phyloP scores from a whole-genome alignment of 2,113 vertebrate species.

The Larimichthys crocea region DNA sequence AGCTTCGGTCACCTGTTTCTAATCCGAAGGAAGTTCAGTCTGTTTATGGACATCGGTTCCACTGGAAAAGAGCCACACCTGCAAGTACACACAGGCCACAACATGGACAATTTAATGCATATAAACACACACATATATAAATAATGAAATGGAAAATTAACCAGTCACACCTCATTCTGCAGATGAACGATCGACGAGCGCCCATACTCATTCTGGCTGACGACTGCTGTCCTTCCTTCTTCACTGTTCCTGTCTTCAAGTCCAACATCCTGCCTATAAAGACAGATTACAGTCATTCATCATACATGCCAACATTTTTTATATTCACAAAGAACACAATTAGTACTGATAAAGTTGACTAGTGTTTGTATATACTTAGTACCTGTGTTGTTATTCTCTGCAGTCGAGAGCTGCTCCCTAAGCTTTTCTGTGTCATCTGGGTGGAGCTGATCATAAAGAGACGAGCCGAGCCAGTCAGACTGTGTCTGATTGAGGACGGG shows the following conservation, averaged over 20 bases:
- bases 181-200: constrained; percentile 96
- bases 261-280: constrained; percentile 94
- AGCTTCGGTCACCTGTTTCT: constrained; percentile 88
- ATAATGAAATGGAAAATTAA: not conserved
- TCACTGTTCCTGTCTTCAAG: constrained; percentile 96
- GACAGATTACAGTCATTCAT: not conserved
- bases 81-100: constrained; percentile 28
- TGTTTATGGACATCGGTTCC: constrained; percentile 90
- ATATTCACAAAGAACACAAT: not conserved
- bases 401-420: constrained; percentile 95
- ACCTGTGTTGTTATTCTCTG: constrained; percentile 92
- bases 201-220: constrained; percentile 98
- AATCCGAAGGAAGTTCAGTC: constrained; percentile 91
- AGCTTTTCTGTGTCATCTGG: constrained; percentile 96
- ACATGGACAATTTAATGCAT: not conserved
- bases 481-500: constrained; percentile 95
- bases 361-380: not conserved
- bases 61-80: constrained; percentile 91
- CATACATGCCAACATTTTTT: not conserved
- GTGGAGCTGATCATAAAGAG: constrained; percentile 96
- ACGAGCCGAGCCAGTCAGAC: constrained; percentile 95
- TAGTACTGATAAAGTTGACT: not conserved
- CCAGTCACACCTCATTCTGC: constrained; percentile 93
- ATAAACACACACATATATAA: not conserved
- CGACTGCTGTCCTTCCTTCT: constrained; percentile 96